Base-by-base conservation (phyloP, 2,888 invertebrate species). In the Syrphus vitripennis region DNA sequence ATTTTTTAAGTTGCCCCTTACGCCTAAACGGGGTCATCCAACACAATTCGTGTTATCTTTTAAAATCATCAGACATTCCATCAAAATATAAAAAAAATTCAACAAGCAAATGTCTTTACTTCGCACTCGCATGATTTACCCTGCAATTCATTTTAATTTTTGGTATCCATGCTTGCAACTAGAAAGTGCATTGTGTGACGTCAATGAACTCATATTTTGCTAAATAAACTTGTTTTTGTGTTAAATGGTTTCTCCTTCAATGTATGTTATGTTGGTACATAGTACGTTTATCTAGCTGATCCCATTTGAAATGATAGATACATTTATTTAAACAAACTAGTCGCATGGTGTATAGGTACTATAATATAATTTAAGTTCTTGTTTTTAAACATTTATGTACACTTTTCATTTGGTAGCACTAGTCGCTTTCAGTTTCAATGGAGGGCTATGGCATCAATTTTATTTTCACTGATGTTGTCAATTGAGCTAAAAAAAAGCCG, bases 341-440 rank as follows among this genome's bases (percentile, higher is more conserved):
- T 16, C 16, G 42, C 14, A 31, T 24, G 26, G 6, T 19, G 12
- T 45, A n/a, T n/a, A n/a, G n/a, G n/a, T n/a, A 34, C n/a, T 12
- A 50, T 29, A 74, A 16, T 21, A 37, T 12, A 29, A 45, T 42
- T n/a, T n/a, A 26, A 76, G 42, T 76, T 65, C 61, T 53, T 71
- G 34, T 76, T 72, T 65, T 26, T 37, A 37, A 21, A 21, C 34
- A 65, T 74, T 59, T 21, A 74, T 53, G 40, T 59, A 70, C 57
- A 29, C 55, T 12, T 26, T 69, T 77, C 55, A 42, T 83, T 42
- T 65, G 72, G 29, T 21, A 71, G 57, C 53, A 61, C 45, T 63
- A 77, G 69, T 77, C 72, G 86, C 86, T 86, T 86, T 86, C 86
- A 63, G 86, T 86, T 86, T 82, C 86, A 82, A 82, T 86, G 77